Conservation (phyloP, 2,888 invertebrate genomes). For the Drosophila phalerata region DNA sequence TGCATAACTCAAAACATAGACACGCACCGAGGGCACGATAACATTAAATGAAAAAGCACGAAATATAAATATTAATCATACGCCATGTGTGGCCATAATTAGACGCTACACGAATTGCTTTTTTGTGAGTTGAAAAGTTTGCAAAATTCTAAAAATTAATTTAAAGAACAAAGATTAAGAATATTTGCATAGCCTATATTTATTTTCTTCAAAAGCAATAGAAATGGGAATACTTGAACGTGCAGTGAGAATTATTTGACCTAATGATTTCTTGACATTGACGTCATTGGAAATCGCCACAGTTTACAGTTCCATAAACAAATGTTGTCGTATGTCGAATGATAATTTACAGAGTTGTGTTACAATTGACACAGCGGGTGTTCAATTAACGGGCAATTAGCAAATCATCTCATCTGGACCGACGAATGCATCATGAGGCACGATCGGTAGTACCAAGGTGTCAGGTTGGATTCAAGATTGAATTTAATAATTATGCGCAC, state of each 20-base stretch:
- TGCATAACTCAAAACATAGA: slow-evolving; percentile 70
- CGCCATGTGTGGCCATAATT: slow-evolving; percentile 67
- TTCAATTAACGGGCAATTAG: slow-evolving; percentile 57
- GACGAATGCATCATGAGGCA: slow-evolving; percentile 2
- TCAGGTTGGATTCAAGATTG: slow-evolving; percentile 46
- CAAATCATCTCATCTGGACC: slow-evolving; percentile 27
- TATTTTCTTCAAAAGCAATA: neutral
- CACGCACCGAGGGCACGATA: slow-evolving; percentile 35
- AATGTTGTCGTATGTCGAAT: slow-evolving; percentile 15
- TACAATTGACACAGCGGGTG: slow-evolving; percentile 18
- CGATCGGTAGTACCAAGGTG: slow-evolving; percentile 52
- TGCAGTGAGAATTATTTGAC: neutral
- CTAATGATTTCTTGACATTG: slow-evolving; percentile 1
- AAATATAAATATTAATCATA: slow-evolving; percentile 72
- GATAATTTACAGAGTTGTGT: slow-evolving; percentile 20
- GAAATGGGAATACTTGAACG: neutral
- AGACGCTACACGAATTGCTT: slow-evolving; percentile 30
- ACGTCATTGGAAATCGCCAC: slow-evolving; percentile 23
- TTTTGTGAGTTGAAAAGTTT: slow-evolving; percentile 33
- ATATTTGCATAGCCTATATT: neutral
- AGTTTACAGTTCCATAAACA: slow-evolving; percentile 4
- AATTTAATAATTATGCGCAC: slow-evolving; percentile 48
- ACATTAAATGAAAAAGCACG: slow-evolving; percentile 67
- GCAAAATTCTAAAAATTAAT: slow-evolving; percentile 2
- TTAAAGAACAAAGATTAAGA: neutral